phyloP scores from a whole-genome alignment of 2,113 vertebrate species.

The Sapayoa aenigma region DNA sequence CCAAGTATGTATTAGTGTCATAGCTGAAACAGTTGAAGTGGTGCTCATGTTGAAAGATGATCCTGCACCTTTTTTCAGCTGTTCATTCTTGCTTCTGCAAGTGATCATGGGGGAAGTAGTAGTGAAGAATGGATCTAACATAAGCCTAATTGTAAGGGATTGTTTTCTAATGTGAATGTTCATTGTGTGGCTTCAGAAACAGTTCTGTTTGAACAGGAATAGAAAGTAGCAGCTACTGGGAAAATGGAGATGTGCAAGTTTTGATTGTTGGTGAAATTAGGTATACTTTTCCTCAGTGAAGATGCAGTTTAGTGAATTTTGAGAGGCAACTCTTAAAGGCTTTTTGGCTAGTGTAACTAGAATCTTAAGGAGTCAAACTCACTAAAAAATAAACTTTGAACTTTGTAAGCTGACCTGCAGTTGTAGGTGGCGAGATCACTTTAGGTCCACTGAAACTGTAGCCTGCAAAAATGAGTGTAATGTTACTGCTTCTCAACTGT shows the following conservation, averaged over 20 bases:
- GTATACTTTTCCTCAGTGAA: not conserved
- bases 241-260: not conserved
- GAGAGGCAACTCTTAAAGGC: not conserved
- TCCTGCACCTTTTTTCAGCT: slow-evolving; percentile 3
- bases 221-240: not conserved
- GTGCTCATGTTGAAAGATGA: slow-evolving; percentile 39
- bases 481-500: not conserved
- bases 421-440: not conserved
- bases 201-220: not conserved
- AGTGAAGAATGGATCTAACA: not conserved
- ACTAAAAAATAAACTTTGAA: not conserved
- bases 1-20: not conserved
- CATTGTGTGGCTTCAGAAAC: not conserved
- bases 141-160: not conserved
- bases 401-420: no score
- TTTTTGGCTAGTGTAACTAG: not conserved
- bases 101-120: not conserved
- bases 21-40: slow-evolving; percentile 7
- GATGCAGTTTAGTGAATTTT: not conserved
- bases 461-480: not conserved
- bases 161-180: not conserved
- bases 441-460: not conserved
- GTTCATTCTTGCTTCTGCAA: not conserved
- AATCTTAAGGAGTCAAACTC: not conserved
- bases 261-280: not conserved